Percentiles rank a stretch among this genome's conserved stretches.
These are phyloP conservation scores for Xyrichtys novacula DNA, from an alignment of 2,797 vertebrate species.

Conservation along the genomic window DNA sequence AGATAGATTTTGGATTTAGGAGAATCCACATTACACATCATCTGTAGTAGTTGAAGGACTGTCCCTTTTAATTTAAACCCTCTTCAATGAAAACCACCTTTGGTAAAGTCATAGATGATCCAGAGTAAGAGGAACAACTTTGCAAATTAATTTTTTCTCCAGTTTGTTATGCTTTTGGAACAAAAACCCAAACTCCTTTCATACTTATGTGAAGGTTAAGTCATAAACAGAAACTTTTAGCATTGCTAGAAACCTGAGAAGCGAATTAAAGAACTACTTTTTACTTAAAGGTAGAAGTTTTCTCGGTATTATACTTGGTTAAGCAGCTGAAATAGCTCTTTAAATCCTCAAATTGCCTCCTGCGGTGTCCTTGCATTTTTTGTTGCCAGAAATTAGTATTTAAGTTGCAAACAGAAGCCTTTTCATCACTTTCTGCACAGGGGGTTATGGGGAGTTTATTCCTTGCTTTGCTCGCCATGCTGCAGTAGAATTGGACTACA, in stretches of 20 bases:
- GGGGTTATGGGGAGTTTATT: not conserved
- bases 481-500: slow-evolving; percentile 6
- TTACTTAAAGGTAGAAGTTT: not conserved
- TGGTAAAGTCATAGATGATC: no score
- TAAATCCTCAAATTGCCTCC: slow-evolving; percentile 9
- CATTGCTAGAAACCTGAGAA: not conserved
- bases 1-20: no score
- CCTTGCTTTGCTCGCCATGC: slow-evolving; percentile 1
- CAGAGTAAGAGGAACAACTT: no score
- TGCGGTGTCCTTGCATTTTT: not conserved
- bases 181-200: no score
- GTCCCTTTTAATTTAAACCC: no score
- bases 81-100: no score
- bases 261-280: not conserved
- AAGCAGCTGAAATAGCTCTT: not conserved
- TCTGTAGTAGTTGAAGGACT: no score
- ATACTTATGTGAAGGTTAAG: no score
- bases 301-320: not conserved
- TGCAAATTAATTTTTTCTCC: no score
- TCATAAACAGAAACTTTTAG: no score
- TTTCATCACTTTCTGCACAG: slow-evolving; percentile 2
- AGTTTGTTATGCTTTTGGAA: no score
- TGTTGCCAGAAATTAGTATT: not conserved
- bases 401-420: not conserved
- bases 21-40: no score